Base-by-base conservation (phyloP, 2,797 vertebrate genomes). In the Mormyrops attenuatus region DNA sequence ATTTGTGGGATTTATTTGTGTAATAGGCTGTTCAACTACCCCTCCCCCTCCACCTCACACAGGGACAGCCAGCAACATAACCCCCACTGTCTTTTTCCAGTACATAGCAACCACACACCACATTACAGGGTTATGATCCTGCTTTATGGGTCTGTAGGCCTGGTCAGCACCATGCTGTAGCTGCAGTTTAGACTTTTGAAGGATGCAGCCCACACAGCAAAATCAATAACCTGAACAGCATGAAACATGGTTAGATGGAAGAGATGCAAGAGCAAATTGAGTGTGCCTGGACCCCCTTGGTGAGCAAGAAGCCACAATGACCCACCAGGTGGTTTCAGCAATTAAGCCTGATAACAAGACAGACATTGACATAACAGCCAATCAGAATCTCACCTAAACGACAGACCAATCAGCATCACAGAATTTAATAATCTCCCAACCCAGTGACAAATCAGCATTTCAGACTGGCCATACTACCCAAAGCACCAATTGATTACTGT, bases 141-240 rank as follows among this genome's bases (percentile, higher is more conserved):
- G 47, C 50, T 66, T 89, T n/a, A 86, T 47, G 44, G 82, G 57
- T 20, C 41, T 30, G 5, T 8, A 22, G 38, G 41, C 11, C 87
- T 84, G 44, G 20, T 73, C 87, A 44, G 26, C 22, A 34, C 41
- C 87, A 69, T 5, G 47, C 5, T 52, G 77, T 80, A 88, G 87
- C 87, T 84, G 15, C 1, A 63, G 50, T 22, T 87, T 49, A 53
- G 15, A n/a, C 87, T 63, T 90, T 85, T 88, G 77, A 90, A 63
- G 89, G 73, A 63, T 85, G 41, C 87, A 41, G 34, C 47, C 17
- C 44, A 50, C 44, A 41, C 41, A 53, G 38, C 57, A 69, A 84
- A 85, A 90, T 90, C 89, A 90, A 66, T 90, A 85, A 66, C 77
- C 55, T 49, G 6, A 69, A 41, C 69, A 49, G 60, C 89, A 85